Percentiles rank a stretch among this genome's conserved stretches.
Evolutionary conservation across 2,797 vertebrate species (phyloP).

Genomic region (Acipenser transmontanus): DNA sequence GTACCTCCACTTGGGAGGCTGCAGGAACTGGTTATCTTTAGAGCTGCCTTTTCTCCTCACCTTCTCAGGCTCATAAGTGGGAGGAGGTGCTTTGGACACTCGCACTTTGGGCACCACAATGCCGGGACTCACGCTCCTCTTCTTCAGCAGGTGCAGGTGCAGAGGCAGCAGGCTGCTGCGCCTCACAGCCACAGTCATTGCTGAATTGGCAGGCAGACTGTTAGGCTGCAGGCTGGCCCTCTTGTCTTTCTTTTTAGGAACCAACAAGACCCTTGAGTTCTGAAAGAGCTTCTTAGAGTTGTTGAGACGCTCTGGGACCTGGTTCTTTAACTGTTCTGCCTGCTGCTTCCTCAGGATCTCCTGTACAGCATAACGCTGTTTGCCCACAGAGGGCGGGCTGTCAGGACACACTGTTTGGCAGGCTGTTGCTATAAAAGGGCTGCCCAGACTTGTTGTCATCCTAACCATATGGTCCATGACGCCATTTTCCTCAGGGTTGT

Average conservation of each 20-base stretch:
- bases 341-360: conserved; percentile 74
- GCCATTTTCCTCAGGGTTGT: conserved; percentile 71
- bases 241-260: conserved; percentile 55
- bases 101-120: conserved; percentile 78
- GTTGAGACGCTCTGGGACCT: conserved; percentile 47
- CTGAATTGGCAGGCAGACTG: conserved; percentile 24
- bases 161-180: conserved; percentile 77
- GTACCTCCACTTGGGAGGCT: conserved; percentile 93
- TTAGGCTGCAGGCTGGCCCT: conserved; percentile 63
- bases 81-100: conserved; percentile 73
- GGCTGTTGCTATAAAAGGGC: conserved; percentile 71
- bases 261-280: conserved; percentile 57
- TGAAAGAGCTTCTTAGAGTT: conserved; percentile 60
- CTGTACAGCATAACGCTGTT: conserved; percentile 71
- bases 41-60: conserved; percentile 56
- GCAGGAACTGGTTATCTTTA: conserved; percentile 65
- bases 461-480: conserved; percentile 88
- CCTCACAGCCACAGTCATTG: conserved; percentile 41
- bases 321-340: conserved; percentile 44
- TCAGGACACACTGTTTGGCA: conserved; percentile 82
- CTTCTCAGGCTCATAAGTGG: conserved; percentile 75
- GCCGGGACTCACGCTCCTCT: conserved; percentile 81
- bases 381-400: conserved; percentile 77
- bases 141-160: conserved; percentile 57
- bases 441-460: conserved; percentile 77